These are phyloP conservation scores for Delia radicum DNA, from an alignment of 1,140 invertebrate species.

Conservation along the genomic window DNA sequence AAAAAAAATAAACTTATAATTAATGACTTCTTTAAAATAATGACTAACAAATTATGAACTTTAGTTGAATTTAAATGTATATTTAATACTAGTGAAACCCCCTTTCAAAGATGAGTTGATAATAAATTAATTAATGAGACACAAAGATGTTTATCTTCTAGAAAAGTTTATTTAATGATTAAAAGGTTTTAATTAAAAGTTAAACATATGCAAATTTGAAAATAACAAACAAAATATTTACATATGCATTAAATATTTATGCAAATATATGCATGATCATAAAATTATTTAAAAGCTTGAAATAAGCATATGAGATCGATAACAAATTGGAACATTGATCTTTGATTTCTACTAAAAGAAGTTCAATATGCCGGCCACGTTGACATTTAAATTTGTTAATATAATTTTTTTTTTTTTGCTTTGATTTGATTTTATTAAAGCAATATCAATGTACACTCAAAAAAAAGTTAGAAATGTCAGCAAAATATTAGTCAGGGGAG, in stretches of 20 bases:
- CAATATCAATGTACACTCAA: no score
- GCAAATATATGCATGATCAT: neutral
- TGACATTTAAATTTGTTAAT: neutral
- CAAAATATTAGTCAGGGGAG: no score
- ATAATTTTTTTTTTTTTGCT: neutral
- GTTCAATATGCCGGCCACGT: neutral
- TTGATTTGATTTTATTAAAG: neutral
- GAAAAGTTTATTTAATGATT: neutral
- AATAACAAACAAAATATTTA: neutral
- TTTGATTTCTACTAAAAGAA: neutral
- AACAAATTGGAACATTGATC: neutral
- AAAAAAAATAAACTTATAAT: no score
- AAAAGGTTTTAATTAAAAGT: neutral
- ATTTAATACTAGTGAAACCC: no score
- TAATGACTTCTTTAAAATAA: no score
- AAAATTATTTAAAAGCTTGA: neutral
- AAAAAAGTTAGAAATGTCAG: no score
- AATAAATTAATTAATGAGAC: neutral
- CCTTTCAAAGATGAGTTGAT: no score
- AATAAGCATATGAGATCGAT: neutral
- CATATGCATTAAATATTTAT: neutral
- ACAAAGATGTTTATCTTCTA: neutral
- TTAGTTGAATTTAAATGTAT: no score
- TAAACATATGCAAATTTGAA: neutral
- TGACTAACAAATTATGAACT: no score